Percentiles rank a stretch among this genome's conserved stretches.
These are phyloP conservation scores for Atethmia centrago DNA, from an alignment of 2,888 invertebrate genomes.

Conservation along the genomic window DNA sequence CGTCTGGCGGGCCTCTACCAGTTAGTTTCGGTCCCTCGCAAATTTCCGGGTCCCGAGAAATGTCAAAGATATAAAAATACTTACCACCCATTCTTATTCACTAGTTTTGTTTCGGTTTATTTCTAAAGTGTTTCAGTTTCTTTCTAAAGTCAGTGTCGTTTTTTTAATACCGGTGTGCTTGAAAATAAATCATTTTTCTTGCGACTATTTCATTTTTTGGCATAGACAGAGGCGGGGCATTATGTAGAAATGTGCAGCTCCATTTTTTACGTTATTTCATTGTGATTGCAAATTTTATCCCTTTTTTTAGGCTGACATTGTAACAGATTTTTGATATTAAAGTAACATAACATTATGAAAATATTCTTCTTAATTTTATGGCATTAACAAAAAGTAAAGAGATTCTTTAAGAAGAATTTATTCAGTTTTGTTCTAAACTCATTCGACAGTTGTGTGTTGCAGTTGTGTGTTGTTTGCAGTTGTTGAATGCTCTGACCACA, in stretches of 20 bases:
- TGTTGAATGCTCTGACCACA: no score
- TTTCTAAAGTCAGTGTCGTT: not conserved
- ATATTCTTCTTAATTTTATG: slow-evolving; percentile 7
- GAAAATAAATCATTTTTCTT: not conserved
- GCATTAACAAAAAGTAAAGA: not conserved
- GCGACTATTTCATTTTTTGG: not conserved
- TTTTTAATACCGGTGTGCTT: not conserved
- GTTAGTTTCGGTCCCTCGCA: no score
- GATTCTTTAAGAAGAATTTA: slow-evolving; percentile 1
- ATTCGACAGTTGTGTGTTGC: not conserved
- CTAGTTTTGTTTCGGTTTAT: not conserved
- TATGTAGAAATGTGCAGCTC: not conserved
- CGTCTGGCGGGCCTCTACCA: no score
- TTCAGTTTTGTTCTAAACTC: not conserved
- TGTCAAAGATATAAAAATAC: not conserved
- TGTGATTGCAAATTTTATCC: not conserved
- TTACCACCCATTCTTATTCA: not conserved
- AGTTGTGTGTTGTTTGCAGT: no score
- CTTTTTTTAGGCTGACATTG: not conserved
- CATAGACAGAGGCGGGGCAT: no score
- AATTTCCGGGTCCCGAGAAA: no score
- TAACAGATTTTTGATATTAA: slow-evolving; percentile 9
- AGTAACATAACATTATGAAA: not conserved
- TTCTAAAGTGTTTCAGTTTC: no score
- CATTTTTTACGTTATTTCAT: not conserved